These are phyloP conservation scores for Ephestia elutella DNA, from an alignment of 1,140 invertebrate genomes.

Conservation along the genomic window DNA sequence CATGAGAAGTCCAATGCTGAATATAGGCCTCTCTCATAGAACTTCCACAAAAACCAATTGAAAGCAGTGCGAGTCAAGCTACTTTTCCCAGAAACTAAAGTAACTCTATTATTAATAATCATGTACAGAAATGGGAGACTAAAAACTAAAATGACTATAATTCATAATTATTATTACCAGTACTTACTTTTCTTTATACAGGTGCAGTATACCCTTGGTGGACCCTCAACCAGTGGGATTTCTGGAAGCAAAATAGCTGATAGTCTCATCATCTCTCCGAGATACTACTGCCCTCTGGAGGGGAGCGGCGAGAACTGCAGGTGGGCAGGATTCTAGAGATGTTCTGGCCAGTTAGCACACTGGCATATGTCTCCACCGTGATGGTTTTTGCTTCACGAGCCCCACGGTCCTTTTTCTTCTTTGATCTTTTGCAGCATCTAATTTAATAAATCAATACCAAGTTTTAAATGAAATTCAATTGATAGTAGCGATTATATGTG, in stretches of 20 bases:
- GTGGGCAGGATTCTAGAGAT: slow-evolving; percentile 58
- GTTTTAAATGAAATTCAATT: too few relatives aligned
- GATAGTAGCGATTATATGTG: too few relatives aligned
- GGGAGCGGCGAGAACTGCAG: slow-evolving; percentile 51
- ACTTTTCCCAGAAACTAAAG: too few relatives aligned
- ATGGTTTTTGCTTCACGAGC: slow-evolving; percentile 64
- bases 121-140: too few relatives aligned
- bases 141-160: too few relatives aligned
- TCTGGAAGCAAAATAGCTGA: slow-evolving; percentile 94
- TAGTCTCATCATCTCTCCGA: slow-evolving; percentile 75
- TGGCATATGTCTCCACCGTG: slow-evolving; percentile 72
- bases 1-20: too few relatives aligned
- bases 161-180: neutral
- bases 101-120: too few relatives aligned
- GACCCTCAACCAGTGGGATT: slow-evolving; percentile 97
- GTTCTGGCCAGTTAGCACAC: slow-evolving; percentile 50
- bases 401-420: slow-evolving; percentile 60
- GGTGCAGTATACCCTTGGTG: slow-evolving; percentile 83
- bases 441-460: neutral
- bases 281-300: slow-evolving; percentile 29
- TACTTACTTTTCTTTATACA: slow-evolving; percentile 94
- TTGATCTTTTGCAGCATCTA: slow-evolving; percentile 59
- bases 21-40: too few relatives aligned
- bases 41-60: too few relatives aligned
- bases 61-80: too few relatives aligned